Evolutionary conservation across 1,140 invertebrate species (phyloP).

Genomic region (Panulirus ornatus): DNA sequence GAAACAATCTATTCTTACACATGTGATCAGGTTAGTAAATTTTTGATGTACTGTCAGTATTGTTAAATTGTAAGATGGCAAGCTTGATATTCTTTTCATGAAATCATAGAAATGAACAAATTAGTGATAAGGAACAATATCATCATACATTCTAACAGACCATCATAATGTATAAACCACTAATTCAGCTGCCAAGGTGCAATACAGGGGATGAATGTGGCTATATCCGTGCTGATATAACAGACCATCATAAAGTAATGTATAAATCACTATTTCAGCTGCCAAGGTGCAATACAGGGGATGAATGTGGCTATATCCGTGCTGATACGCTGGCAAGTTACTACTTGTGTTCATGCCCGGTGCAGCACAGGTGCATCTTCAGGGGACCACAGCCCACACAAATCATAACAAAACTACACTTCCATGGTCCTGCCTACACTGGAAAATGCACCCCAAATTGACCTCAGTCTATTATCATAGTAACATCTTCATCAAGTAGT

Average conservation of each 20-base stretch:
- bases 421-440: constrained; percentile 81
- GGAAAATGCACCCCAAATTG: constrained; percentile 80
- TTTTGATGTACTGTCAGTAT: neutral
- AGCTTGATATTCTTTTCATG: neutral
- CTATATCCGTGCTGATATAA: constrained; percentile 78
- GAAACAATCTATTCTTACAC: constrained; percentile 63
- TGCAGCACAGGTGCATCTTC: constrained; percentile 80
- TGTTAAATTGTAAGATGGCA: neutral
- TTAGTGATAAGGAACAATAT: too few relatives aligned
- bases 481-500: too few relatives aligned
- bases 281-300: constrained; percentile 78
- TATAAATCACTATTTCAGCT: constrained; percentile 77
- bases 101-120: neutral
- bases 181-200: constrained; percentile 79
- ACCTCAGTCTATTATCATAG: too few relatives aligned
- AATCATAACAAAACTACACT: constrained; percentile 81
- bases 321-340: constrained; percentile 82
- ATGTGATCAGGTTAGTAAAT: constrained; percentile 31
- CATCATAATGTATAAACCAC: too few relatives aligned
- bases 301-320: constrained; percentile 80
- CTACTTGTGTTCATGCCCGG: constrained; percentile 83
- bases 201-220: constrained; percentile 80
- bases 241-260: too few relatives aligned
- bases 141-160: too few relatives aligned
- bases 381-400: constrained; percentile 77